A percentile compares a stretch with the other conserved stretches of the same genome.
phyloP scores from a whole-genome alignment of 1,140 invertebrate genomes.

The Drosophila neocordata region DNA sequence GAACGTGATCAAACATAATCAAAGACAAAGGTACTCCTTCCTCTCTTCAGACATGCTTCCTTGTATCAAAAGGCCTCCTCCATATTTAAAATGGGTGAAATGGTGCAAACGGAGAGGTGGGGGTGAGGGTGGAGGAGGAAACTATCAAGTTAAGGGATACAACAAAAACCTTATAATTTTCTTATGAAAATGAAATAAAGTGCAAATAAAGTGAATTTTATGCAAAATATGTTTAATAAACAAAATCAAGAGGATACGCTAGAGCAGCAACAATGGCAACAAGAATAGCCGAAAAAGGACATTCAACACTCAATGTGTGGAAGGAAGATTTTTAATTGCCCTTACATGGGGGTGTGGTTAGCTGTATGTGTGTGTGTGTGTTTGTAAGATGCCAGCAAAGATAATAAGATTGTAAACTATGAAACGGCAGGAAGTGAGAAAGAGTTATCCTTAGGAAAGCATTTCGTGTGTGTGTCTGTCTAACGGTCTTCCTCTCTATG shows the following conservation, averaged over 20 bases:
- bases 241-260: constrained; percentile 64
- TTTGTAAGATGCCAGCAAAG: constrained; percentile 45
- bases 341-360: constrained; percentile 28
- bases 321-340: constrained; percentile 76
- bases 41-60: neutral
- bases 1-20: constrained; percentile 78
- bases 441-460: constrained; percentile 39
- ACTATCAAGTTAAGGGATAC: constrained; percentile 42
- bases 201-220: constrained; percentile 80
- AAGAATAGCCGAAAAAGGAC: constrained; percentile 55
- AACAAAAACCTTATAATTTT: constrained; percentile 64
- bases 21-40: constrained; percentile 51
- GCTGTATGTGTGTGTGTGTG: constrained; percentile 13
- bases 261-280: constrained; percentile 32
- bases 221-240: constrained; percentile 80
- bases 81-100: neutral
- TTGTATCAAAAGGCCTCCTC: constrained; percentile 1
- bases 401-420: constrained; percentile 81
- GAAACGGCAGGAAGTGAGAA: constrained; percentile 28
- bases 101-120: too few relatives aligned
- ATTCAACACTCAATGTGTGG: constrained; percentile 52
- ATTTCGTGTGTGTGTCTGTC: constrained; percentile 24
- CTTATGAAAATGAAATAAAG: constrained; percentile 68
- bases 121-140: constrained; percentile 24
- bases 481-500: neutral